These are phyloP conservation scores for Ophthalmolycus amberensis DNA, from an alignment of 2,113 vertebrate species.

Conservation along the genomic window DNA sequence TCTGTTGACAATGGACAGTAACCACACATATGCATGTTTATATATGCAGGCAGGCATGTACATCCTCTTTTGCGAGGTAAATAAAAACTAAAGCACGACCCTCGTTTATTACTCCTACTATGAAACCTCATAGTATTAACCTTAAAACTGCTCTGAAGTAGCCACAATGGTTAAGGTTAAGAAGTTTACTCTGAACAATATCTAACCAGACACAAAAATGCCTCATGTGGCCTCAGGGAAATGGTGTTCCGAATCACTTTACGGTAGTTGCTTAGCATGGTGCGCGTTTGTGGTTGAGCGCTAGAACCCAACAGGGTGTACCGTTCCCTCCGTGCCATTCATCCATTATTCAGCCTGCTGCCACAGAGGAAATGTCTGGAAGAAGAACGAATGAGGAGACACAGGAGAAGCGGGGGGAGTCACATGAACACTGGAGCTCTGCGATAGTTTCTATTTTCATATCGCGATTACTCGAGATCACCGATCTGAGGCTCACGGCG, in stretches of 20 bases:
- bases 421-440: conserved; percentile 11
- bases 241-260: conserved; percentile 22
- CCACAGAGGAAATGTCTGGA: conserved; percentile 50
- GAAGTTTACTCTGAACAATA: conserved; percentile 8
- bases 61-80: not conserved
- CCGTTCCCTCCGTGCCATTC: conserved; percentile 48
- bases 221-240: not conserved
- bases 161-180: not conserved
- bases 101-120: conserved; percentile 26
- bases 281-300: conserved; percentile 18
- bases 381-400: conserved; percentile 27
- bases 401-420: conserved; percentile 17
- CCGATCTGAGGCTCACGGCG: too few species aligned
- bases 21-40: not conserved
- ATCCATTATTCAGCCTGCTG: conserved; percentile 78
- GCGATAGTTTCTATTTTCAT: not conserved
- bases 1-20: conserved; percentile 32
- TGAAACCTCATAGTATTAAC: not conserved
- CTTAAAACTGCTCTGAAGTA: conserved; percentile 11
- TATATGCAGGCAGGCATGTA: conserved; percentile 16
- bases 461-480: not conserved
- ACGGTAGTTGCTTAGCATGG: conserved; percentile 21
- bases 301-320: conserved; percentile 48
- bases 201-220: conserved; percentile 5
- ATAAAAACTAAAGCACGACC: conserved; percentile 15